phyloP scores from a whole-genome alignment of 2,888 invertebrate genomes.

The Lottia gigantea region DNA sequence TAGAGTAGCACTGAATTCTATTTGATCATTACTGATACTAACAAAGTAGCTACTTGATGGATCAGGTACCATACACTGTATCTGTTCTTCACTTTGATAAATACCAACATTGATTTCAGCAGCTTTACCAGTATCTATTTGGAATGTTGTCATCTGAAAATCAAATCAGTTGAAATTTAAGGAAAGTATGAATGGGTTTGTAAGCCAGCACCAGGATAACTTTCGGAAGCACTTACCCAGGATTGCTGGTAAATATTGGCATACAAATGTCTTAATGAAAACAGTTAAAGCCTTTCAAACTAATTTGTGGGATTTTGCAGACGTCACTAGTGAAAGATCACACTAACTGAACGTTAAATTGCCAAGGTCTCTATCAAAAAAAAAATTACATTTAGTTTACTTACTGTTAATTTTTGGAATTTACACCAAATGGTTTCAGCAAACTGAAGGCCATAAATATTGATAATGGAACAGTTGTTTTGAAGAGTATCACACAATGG shows the following conservation, averaged over 20 bases:
- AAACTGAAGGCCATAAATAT: constrained; percentile 37
- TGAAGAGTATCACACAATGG: constrained; percentile 33
- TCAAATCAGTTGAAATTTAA: no score
- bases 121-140: neutral
- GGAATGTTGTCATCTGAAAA: no score
- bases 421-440: constrained; percentile 18
- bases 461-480: constrained; percentile 32
- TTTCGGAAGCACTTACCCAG: no score
- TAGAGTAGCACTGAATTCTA: constrained; percentile 23
- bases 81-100: neutral
- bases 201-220: no score
- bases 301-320: no score
- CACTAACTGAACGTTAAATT: no score
- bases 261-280: no score
- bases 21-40: constrained; percentile 35
- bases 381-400: constrained; percentile 14
- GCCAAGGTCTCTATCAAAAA: neutral
- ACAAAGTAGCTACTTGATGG: constrained; percentile 24
- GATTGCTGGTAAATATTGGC: no score
- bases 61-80: neutral
- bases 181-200: no score
- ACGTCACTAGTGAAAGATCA: no score
- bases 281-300: no score
- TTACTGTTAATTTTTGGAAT: constrained; percentile 6
- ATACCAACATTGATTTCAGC: neutral